A percentile compares a stretch with the other conserved stretches of the same genome.
These are phyloP conservation scores for Machimus rusticus DNA, from an alignment of 2,888 invertebrate species.

Conservation along the genomic window DNA sequence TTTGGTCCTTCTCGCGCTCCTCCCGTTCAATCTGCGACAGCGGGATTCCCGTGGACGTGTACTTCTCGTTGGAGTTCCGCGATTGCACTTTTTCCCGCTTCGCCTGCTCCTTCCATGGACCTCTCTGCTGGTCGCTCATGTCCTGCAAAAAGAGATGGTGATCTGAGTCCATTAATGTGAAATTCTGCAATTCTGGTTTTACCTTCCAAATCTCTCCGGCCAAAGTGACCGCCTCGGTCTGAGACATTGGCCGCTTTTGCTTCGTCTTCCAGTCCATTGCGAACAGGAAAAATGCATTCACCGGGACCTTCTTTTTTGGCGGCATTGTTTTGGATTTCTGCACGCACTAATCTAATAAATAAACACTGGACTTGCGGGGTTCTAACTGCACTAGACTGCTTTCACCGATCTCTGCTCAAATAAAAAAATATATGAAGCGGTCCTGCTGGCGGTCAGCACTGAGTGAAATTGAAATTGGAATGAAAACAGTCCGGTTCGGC, in stretches of 20 bases:
- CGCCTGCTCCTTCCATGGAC: slow-evolving; percentile 53
- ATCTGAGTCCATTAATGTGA: no score
- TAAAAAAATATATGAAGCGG: not conserved
- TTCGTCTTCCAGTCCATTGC: not conserved
- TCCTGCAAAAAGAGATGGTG: not conserved
- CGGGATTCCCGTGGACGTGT: slow-evolving; percentile 54
- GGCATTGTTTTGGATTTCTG: not conserved
- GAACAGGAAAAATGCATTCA: slow-evolving; percentile 24
- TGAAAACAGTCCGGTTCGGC: not conserved
- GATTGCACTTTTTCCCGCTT: slow-evolving; percentile 49
- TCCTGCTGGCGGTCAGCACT: not conserved
- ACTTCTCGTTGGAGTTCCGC: slow-evolving; percentile 47
- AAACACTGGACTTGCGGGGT: not conserved
- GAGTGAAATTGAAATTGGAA: not conserved
- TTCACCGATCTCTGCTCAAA: not conserved
- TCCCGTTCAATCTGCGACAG: slow-evolving; percentile 52
- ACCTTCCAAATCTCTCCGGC: slow-evolving; percentile 56
- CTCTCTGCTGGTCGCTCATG: slow-evolving; percentile 53
- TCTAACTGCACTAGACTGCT: not conserved
- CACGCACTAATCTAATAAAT: not conserved
- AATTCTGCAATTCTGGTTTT: not conserved
- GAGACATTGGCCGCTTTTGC: not conserved
- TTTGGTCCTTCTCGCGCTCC: slow-evolving; percentile 49
- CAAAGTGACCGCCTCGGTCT: not conserved
- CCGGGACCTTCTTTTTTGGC: not conserved